These are phyloP conservation scores for Phoeniculus purpureus DNA, from an alignment of 2,797 vertebrate genomes.

Conservation along the genomic window DNA sequence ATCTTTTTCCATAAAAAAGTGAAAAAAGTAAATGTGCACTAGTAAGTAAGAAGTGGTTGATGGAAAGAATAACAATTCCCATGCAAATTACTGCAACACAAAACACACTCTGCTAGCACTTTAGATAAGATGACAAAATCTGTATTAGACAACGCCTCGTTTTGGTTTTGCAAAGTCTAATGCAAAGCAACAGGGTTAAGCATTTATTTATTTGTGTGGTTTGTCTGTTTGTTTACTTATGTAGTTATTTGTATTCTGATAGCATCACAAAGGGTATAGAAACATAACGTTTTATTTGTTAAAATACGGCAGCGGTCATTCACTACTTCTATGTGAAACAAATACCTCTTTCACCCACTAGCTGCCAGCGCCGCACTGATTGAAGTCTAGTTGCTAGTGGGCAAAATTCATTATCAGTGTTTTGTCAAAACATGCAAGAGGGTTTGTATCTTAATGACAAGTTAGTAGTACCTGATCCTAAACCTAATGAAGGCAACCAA, in stretches of 20 bases:
- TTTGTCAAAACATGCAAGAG: neutral
- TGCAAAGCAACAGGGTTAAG: neutral
- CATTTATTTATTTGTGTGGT: neutral
- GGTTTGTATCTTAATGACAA: neutral
- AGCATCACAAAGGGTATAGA: neutral
- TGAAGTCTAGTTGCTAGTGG: neutral
- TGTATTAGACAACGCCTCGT: neutral
- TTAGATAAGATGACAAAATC: conserved; percentile 29
- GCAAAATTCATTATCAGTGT: neutral
- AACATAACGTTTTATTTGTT: neutral
- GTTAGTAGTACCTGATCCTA: neutral
- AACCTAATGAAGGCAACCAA: neutral
- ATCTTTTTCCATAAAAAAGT: neutral
- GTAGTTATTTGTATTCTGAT: neutral
- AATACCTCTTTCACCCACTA: neutral
- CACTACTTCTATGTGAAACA: neutral
- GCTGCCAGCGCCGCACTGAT: neutral
- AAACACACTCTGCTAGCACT: neutral
- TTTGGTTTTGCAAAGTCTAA: neutral
- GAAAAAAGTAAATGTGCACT: neutral
- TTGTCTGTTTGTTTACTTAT: neutral
- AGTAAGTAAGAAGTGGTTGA: neutral
- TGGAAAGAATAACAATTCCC: neutral
- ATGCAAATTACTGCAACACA: neutral
- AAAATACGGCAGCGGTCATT: neutral